phyloP scores from a whole-genome alignment of 2,888 invertebrate genomes.

The Plusia festucae region DNA sequence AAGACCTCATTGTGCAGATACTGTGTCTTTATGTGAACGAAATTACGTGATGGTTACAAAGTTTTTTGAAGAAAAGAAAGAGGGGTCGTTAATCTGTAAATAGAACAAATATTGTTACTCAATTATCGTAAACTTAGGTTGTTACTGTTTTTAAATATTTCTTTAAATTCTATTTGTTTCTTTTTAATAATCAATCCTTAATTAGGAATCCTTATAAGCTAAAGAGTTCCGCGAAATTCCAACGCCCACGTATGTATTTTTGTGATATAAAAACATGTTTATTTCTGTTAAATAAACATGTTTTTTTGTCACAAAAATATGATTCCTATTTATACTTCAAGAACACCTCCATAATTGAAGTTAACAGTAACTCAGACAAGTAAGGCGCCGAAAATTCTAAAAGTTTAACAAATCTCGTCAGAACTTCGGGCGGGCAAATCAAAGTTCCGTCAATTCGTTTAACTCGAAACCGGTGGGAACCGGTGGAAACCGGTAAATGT shows the following conservation, averaged over 20 bases:
- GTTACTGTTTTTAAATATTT: too few relatives aligned
- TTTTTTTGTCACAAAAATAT: constrained; percentile 18
- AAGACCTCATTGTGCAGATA: background rate
- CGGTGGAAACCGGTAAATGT: constrained; percentile 54
- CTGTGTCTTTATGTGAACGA: background rate
- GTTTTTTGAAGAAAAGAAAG: background rate
- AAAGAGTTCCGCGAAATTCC: too few relatives aligned
- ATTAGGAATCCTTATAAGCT: too few relatives aligned
- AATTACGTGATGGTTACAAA: background rate
- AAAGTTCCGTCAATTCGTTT: constrained; percentile 65
- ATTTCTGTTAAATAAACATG: background rate
- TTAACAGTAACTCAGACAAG: constrained; percentile 51
- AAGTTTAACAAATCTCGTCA: constrained; percentile 63
- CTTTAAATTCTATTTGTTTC: too few relatives aligned
- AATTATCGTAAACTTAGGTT: too few relatives aligned
- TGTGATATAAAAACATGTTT: too few relatives aligned
- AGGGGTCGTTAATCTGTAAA: background rate
- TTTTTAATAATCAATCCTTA: too few relatives aligned
- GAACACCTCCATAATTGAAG: constrained; percentile 56
- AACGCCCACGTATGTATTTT: too few relatives aligned
- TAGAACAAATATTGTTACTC: background rate
- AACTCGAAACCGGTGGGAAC: constrained; percentile 56
- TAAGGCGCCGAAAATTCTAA: constrained; percentile 46
- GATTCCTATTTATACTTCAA: constrained; percentile 47
- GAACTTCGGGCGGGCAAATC: constrained; percentile 62